Evolutionary conservation across 2,888 invertebrate genomes (phyloP), one percentile per base, ranked within the genome.

Genomic region (Cosmia pyralina): DNA sequence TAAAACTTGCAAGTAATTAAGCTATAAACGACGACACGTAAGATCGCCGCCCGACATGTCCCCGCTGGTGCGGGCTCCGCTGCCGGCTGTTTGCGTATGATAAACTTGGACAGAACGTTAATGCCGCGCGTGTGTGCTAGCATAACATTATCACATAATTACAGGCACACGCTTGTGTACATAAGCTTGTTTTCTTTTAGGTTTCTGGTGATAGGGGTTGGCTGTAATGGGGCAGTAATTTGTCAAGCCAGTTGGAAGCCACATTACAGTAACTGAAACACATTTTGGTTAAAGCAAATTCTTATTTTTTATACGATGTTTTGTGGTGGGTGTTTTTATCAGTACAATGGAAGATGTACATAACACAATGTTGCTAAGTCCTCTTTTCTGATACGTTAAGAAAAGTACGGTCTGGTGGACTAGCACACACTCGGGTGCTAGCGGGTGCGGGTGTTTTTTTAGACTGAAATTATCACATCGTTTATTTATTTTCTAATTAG

Each of bases 71-170:
- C 6, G 22, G 19, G 38, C 46, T 13, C 57, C 13, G n/a, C 53
- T 46, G 44, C 57, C 65, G 76, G 70, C 53, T 84, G 84, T 84
- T 84, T 86, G 82, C 69, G 55, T 86, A 72, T 75, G 84, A 67
- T 81, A 85, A 85, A 86, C 82, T 73, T 74, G 75, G 75, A 72
- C 72, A 69, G 46, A 69, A 57, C 77, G 48, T 59, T 48, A 73
- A 73, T 60, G 28, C 58, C 48, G 53, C 57, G 57, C 22, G 77
- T 76, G 78, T 76, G 70, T 72, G 48, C 78, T 62, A 66, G 72
- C 78, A 76, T 81, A 81, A 81, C 67, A 81, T 85, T 86, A 84
- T 81, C 84, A 72, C 81, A 71, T 78, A 68, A 84, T 84, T 81
- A 85, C 64, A 55, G 58, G 28, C 64, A 59, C 60, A 41, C 15